phyloP scores from a whole-genome alignment of 2,888 invertebrate species.

The Lapara coniferarum region DNA sequence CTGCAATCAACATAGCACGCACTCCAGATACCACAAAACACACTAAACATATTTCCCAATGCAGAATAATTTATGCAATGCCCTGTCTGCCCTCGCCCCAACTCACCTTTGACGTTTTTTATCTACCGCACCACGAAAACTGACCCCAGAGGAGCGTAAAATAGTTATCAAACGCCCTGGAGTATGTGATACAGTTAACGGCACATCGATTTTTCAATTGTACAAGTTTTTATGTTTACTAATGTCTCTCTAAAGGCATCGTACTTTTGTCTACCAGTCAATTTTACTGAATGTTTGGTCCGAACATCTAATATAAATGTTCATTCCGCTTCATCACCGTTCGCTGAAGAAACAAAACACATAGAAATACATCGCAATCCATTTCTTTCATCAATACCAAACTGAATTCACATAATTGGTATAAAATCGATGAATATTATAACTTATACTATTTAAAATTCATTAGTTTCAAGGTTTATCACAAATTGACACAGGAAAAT shows the following conservation, averaged over 20 bases:
- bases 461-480: background rate
- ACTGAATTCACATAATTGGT: background rate
- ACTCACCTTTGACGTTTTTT: slow-evolving; percentile 78
- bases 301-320: background rate
- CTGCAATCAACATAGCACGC: slow-evolving; percentile 81
- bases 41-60: slow-evolving; percentile 54
- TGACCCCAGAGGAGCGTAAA: slow-evolving; percentile 59
- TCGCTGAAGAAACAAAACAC: background rate
- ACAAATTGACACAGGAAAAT: background rate
- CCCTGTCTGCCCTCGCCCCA: slow-evolving; percentile 54
- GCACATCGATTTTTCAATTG: slow-evolving; percentile 71
- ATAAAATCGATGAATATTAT: background rate
- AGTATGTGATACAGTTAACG: slow-evolving; percentile 59
- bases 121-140: slow-evolving; percentile 58
- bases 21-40: slow-evolving; percentile 49
- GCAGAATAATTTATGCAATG: slow-evolving; percentile 71
- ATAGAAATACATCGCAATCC: background rate
- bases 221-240: slow-evolving; percentile 75
- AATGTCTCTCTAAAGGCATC: slow-evolving; percentile 63
- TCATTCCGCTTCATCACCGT: background rate
- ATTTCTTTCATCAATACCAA: background rate
- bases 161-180: slow-evolving; percentile 56
- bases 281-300: slow-evolving; percentile 44
- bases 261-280: slow-evolving; percentile 64
- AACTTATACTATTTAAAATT: background rate